Evolutionary conservation across 2,888 invertebrate genomes (phyloP).

Genomic region (Caenorhabditis afra): DNA sequence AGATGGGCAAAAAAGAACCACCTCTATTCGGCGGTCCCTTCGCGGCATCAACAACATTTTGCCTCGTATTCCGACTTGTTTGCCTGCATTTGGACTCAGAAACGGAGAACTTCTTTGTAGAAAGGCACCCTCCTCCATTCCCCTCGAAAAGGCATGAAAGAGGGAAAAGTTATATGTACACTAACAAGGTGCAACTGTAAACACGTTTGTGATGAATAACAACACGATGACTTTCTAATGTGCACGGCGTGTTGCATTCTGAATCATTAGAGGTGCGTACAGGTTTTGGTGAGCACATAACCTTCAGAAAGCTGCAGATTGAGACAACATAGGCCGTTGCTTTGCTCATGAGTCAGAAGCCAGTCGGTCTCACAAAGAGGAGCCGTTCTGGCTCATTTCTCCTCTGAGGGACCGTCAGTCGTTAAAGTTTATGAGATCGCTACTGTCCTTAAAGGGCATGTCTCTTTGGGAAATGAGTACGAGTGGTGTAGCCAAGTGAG

Average conservation of each 20-base stretch:
- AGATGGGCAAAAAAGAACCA: background rate
- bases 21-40: background rate
- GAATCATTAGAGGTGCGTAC: conserved; percentile 8
- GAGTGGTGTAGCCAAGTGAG: too few species aligned
- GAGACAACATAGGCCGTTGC: too few species aligned
- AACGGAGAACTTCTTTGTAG: background rate
- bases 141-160: background rate
- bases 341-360: too few species aligned
- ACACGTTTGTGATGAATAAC: conserved; percentile 12
- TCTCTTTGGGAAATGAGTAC: too few species aligned
- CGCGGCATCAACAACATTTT: background rate
- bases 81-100: background rate
- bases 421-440: too few species aligned
- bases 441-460: too few species aligned
- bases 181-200: conserved; percentile 18
- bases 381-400: too few species aligned
- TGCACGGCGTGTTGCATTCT: background rate
- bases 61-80: background rate
- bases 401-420: too few species aligned
- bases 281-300: too few species aligned
- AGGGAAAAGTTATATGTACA: conserved; percentile 27
- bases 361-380: too few species aligned
- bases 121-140: background rate
- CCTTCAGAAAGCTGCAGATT: too few species aligned
- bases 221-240: conserved; percentile 7